Conservation (phyloP, 2,797 vertebrate genomes). For the Kryptolebias ocellatus region DNA sequence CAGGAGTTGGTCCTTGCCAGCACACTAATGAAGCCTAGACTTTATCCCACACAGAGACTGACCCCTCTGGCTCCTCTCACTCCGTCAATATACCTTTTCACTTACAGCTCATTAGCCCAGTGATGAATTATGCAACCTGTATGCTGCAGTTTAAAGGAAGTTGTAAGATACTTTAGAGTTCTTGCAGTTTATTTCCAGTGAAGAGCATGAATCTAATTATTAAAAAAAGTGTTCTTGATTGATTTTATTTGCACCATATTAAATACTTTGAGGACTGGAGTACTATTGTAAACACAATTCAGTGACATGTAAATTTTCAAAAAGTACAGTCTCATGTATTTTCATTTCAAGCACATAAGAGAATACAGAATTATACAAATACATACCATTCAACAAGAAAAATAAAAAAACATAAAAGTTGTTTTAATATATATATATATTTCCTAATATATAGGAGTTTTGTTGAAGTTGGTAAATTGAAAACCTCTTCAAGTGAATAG, state of each 20-base stretch:
- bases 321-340: no score
- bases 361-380: no score
- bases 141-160: constrained; percentile 49
- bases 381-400: no score
- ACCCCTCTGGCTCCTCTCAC: constrained; percentile 46
- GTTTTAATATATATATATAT: no score
- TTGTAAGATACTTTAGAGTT: constrained; percentile 34
- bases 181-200: background rate
- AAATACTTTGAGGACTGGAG: no score
- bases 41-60: constrained; percentile 57
- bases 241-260: constrained; percentile 11
- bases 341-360: no score
- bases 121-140: constrained; percentile 65
- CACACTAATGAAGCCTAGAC: constrained; percentile 58
- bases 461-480: no score
- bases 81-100: constrained; percentile 63
- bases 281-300: no score
- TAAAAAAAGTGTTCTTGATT: constrained; percentile 1
- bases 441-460: no score
- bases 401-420: no score
- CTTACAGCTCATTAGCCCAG: constrained; percentile 64
- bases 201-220: background rate
- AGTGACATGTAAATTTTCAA: no score
- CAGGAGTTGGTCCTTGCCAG: constrained; percentile 32
- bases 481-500: no score